Conservation (phyloP, 1,140 invertebrate genomes). For the Yoshiicerus persimilis region DNA sequence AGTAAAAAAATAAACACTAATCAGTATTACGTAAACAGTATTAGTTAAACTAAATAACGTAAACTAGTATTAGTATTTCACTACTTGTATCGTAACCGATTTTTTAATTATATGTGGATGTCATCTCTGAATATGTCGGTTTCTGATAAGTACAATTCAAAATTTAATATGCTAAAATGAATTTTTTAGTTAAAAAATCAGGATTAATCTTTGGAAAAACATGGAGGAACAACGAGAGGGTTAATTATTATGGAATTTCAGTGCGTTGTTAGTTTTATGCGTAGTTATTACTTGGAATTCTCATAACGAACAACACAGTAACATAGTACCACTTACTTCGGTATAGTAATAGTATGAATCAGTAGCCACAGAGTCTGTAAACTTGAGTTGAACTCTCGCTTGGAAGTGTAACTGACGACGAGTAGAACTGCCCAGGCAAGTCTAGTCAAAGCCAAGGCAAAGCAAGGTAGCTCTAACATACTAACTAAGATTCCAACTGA, state of each 20-base stretch:
- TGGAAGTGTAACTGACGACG: no score
- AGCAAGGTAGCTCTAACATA: background rate
- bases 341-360: background rate
- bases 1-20: no score
- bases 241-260: constrained; percentile 3
- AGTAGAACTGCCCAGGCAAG: background rate
- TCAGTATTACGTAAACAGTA: no score
- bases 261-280: background rate
- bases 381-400: background rate
- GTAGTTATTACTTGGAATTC: background rate
- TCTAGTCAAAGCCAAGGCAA: background rate
- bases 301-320: background rate
- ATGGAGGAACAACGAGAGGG: background rate
- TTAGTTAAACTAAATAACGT: no score
- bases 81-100: no score
- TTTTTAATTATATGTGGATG: background rate
- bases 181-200: background rate
- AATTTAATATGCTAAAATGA: background rate
- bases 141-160: background rate
- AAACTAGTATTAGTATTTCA: no score
- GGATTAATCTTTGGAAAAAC: background rate
- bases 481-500: background rate
- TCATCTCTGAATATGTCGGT: background rate
- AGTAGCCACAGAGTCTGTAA: no score
- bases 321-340: background rate